phyloP scores from a whole-genome alignment of 2,113 vertebrate genomes.

The Malaclemys terrapin region DNA sequence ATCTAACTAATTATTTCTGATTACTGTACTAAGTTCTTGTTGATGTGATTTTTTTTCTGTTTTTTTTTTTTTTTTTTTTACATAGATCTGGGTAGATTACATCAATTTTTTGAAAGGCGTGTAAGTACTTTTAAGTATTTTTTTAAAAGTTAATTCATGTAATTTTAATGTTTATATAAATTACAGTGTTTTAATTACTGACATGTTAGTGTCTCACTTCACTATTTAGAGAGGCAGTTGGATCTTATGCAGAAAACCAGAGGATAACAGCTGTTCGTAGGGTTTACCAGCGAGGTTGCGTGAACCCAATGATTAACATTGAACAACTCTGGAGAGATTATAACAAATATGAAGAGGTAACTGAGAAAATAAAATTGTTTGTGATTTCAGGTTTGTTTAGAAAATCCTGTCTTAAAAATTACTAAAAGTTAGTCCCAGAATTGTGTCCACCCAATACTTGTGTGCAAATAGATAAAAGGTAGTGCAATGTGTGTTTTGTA shows the following conservation, averaged over 20 bases:
- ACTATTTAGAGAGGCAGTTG: constrained; percentile 92
- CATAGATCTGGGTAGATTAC: constrained; percentile 99
- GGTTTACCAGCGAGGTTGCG: constrained; percentile 98
- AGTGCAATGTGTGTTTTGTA: accelerated
- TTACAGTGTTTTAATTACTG: constrained; percentile 57
- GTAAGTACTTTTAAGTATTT: constrained; percentile 84
- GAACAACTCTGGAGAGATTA: constrained; percentile 99
- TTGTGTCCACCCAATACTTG: background rate
- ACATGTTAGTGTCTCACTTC: constrained; percentile 56
- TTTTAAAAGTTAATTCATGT: constrained; percentile 6
- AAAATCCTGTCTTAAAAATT: background rate
- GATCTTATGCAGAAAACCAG: constrained; percentile 98
- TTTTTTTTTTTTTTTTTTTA: constrained; percentile 70
- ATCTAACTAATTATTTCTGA: constrained; percentile 30
- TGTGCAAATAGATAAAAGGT: accelerated
- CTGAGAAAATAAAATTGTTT: background rate
- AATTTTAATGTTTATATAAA: constrained; percentile 51
- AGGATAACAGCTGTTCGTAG: constrained; percentile 97
- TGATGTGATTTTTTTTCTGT: background rate
- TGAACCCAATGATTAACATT: constrained; percentile 99
- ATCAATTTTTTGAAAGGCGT: constrained; percentile 99
- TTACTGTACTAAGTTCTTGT: background rate
- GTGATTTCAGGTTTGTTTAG: background rate
- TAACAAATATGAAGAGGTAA: constrained; percentile 99
- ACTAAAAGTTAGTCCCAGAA: background rate